Base-by-base conservation (phyloP, 2,888 invertebrate species). In the Coleophora deauratella region DNA sequence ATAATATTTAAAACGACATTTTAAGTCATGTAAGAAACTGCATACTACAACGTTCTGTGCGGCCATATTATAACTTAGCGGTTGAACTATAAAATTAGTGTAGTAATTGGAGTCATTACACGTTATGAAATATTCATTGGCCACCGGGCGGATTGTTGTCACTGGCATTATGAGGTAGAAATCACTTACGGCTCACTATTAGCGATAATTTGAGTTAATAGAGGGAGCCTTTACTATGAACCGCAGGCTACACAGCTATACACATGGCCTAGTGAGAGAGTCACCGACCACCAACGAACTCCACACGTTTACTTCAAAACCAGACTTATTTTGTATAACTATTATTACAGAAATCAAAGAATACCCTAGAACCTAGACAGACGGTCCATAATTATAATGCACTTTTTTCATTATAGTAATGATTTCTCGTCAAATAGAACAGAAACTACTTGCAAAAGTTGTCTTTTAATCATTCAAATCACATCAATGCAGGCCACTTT, bases 181-280 rank as follows among this genome's bases (percentile, higher is more conserved):
- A 75, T 79, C 77, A 79, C 70, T 78, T 72, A 72, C 45, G 59
- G 59, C 55, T 52, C 52, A 58, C 63, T 69, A 76, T 75, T 75
- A 74, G 62, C 60, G 66, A 62, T 75, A 76, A 79, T 76, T 74
- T 75, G 79, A 74, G 67, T 74, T 88, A 87, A 88, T 87, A 74
- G 81, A 68, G 62, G 67, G 66, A 70, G 74, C 72, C 72, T 72
- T 46, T 55, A 43, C 71, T 66, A 51, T 52, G 49, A 48, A 46
- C 45, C 40, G 11, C 21, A 21, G 21, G 21, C 21, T 21, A 9
- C 28, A 11, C 12, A 12, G 6, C 21, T 21, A 6, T 21, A 21
- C 21, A 21, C 21, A n/a, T n/a, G n/a, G n/a, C n/a, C n/a, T n/a
- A n/a, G n/a, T n/a, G n/a, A n/a, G n/a, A n/a, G 21, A 21, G 21